These are phyloP conservation scores for Callithrix jacchus DNA, from an alignment of 2,113 vertebrate species.

Conservation along the genomic window DNA sequence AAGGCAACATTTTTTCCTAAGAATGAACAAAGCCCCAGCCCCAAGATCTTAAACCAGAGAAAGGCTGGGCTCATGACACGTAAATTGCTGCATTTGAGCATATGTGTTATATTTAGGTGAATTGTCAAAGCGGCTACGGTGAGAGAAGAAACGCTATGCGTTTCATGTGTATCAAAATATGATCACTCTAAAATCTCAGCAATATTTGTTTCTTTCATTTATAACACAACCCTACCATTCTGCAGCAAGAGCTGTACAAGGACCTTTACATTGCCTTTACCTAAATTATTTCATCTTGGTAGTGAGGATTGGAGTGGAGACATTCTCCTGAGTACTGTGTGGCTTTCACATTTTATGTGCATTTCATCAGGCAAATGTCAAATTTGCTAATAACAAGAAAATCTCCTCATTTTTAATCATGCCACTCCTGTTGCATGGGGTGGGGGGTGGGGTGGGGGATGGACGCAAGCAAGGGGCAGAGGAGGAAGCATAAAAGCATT, in stretches of 20 bases:
- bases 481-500: background rate
- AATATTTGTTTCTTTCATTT: slow-evolving; percentile 32
- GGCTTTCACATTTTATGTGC: slow-evolving; percentile 76
- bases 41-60: background rate
- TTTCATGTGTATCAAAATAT: background rate
- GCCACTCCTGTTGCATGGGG: slow-evolving; percentile 79
- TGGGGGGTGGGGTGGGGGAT: background rate
- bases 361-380: slow-evolving; percentile 78
- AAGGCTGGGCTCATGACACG: background rate
- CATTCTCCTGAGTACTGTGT: slow-evolving; percentile 56
- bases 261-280: slow-evolving; percentile 26
- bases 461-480: background rate
- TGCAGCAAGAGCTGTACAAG: background rate
- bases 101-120: background rate
- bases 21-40: background rate
- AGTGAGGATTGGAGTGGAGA: slow-evolving; percentile 33
- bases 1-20: slow-evolving; percentile 37
- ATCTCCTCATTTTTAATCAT: slow-evolving; percentile 78
- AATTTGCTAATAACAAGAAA: slow-evolving; percentile 80
- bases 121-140: slow-evolving; percentile 32
- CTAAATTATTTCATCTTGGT: slow-evolving; percentile 66
- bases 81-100: background rate
- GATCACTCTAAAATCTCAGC: slow-evolving; percentile 18
- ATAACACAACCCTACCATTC: slow-evolving; percentile 18
- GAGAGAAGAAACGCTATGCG: background rate